Percentiles rank a stretch among this genome's conserved stretches.
These are phyloP conservation scores for Sarcophaga rosellei DNA, from an alignment of 2,888 invertebrate genomes.

Conservation along the genomic window DNA sequence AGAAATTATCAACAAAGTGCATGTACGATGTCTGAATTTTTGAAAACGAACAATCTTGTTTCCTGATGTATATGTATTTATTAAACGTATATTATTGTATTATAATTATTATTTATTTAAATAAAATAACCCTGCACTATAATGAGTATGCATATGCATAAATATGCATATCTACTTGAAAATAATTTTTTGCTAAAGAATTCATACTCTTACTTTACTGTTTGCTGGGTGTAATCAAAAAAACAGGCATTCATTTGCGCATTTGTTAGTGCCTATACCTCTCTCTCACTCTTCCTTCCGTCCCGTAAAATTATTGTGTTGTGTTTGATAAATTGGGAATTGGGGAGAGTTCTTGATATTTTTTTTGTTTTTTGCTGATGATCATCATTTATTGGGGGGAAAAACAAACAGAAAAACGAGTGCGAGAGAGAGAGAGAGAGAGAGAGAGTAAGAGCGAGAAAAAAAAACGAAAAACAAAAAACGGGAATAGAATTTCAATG, in stretches of 20 bases:
- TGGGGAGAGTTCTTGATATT: constrained; percentile 18
- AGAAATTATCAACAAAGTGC: too few relatives aligned
- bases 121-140: too few relatives aligned
- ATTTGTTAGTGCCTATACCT: constrained; percentile 8
- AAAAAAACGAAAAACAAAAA: constrained; percentile 47
- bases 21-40: too few relatives aligned
- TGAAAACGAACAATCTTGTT: too few relatives aligned
- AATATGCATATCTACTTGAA: too few relatives aligned
- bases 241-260: constrained; percentile 19
- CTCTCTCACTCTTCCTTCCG: background rate
- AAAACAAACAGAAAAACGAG: too few relatives aligned
- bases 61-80: too few relatives aligned
- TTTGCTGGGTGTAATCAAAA: background rate
- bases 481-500: constrained; percentile 62
- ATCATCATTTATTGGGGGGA: too few relatives aligned
- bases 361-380: constrained; percentile 47
- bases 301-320: constrained; percentile 24
- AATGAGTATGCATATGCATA: too few relatives aligned
- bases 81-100: too few relatives aligned
- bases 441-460: constrained; percentile 60
- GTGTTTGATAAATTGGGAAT: constrained; percentile 57
- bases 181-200: background rate
- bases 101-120: too few relatives aligned
- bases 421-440: constrained; percentile 39
- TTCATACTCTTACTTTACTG: constrained; percentile 6